Evolutionary conservation across 2,888 invertebrate species (phyloP), one percentile per base, ranked within the genome.

Genomic region (Tetheella fluctuosa): DNA sequence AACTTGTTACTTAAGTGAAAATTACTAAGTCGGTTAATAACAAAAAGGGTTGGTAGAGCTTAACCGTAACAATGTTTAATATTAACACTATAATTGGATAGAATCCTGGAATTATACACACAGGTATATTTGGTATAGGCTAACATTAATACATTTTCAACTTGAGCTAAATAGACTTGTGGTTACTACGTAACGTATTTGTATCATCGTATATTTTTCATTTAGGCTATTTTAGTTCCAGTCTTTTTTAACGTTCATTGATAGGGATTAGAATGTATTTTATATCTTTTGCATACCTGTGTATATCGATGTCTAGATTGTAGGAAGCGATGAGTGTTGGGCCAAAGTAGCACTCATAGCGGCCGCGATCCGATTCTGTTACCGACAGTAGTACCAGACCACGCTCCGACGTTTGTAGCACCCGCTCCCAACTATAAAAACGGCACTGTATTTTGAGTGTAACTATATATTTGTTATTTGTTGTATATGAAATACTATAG

Each of bases 371-470:
- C 37, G 92, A 86, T 75, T 95, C 95, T 59, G 93, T 92, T 64
- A 95, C 94, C 4, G 94, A 93, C 69, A 95, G 84, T 64, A 95
- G 86, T 60, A 95, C 95, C 71, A 95, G 79, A 17, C 95, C 95
- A 54, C 94, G 88, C 73, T 95, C 95, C 8, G 94, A 93, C 0
- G 95, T 95, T 74, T 94, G 93, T 65, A 95, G 86, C 68, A 94
- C 94, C 71, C 94, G 93, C 67, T 95, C 94, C 85, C 94, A 93
- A 76, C 94, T 94, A 71, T 58, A 63, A 68, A 57, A 68, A 73
- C n/a, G 53, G 37, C 34, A 53, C 17, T 48, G n/a, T 48, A 48
- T n/a, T 39, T n/a, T 39, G 7, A 39, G 39, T 6, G 5, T n/a
- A n/a, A 39, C 39, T 7, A 7, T 10, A 10, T 30, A 30, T 10